Conservation (phyloP, 2,797 vertebrate species). For the Amblyopsis hoosieri region DNA sequence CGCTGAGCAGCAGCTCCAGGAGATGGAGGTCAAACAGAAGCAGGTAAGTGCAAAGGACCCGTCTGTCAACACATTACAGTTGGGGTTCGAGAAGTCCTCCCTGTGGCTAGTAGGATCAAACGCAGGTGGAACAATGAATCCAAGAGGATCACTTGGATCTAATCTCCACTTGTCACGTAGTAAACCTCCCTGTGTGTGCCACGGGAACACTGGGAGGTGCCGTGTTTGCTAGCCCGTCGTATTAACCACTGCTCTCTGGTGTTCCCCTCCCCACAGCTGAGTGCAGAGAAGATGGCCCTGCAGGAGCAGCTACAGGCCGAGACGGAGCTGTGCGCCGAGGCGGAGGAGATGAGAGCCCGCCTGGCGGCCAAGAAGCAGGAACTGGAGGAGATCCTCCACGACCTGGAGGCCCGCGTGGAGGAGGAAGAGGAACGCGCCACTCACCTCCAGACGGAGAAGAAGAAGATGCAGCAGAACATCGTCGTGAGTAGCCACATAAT, state of each 20-base stretch:
- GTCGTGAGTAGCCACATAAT: constrained; percentile 65
- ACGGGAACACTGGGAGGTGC: neutral
- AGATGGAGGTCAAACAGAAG: constrained; percentile 87
- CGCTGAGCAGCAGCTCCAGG: constrained; percentile 84
- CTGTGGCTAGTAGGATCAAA: too few species aligned
- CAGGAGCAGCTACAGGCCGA: constrained; percentile 98
- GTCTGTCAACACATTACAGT: too few species aligned
- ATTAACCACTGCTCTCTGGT: too few species aligned
- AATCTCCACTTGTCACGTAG: too few species aligned
- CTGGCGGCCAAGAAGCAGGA: constrained; percentile 95
- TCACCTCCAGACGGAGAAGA: constrained; percentile 86
- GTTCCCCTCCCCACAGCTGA: constrained; percentile 72
- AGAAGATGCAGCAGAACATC: constrained; percentile 99
- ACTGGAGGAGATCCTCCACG: constrained; percentile 96
- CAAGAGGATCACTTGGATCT: too few species aligned
- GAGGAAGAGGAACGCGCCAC: constrained; percentile 95
- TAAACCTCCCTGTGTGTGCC: too few species aligned
- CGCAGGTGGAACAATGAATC: too few species aligned
- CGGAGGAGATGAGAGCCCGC: constrained; percentile 94
- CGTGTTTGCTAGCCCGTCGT: neutral
- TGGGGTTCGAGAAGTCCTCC: too few species aligned
- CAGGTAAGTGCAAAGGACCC: constrained; percentile 77
- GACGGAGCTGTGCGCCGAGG: constrained; percentile 94
- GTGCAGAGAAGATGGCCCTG: constrained; percentile 90
- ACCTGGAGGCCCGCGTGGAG: constrained; percentile 94